Evolutionary conservation across 2,888 invertebrate genomes (phyloP), one percentile per base, ranked within the genome.

Genomic region (Trisateles emortualis): DNA sequence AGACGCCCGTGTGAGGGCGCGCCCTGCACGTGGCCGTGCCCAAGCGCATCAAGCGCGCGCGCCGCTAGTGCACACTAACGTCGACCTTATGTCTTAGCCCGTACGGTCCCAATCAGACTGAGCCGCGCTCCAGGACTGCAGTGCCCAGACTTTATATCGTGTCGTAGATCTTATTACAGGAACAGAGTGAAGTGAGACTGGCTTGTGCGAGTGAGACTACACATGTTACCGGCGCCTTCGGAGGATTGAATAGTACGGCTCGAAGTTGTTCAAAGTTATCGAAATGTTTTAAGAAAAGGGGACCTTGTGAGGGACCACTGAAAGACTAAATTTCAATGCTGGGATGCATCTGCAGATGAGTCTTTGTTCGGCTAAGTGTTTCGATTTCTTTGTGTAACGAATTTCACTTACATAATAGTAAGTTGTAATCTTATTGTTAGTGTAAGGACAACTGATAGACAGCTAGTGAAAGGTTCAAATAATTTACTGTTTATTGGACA

Each of bases 1-100:
- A 96, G 88, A 96, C 96, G 84, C 95, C 96, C 66, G 96, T 96
- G 85, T 96, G 95, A 96, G 90, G 86, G 52, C 86, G 83, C 79
- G 87, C 89, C 51, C 51, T 84, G 83, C 88, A 85, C 81, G 81
- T 82, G 47, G 83, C 85, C 70, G 84, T 84, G 68, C 77, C 84
- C n/a, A n/a, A n/a, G 51, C 78, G 67, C 52, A 84, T 78, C 76
- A 79, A 78, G 78, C 74, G 52, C 50, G 51, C 36, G 41, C 54
- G 38, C 29, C 59, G 66, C 60, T 52, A 58, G 64, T 35, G 63
- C 54, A 14, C 26, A 14, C 29, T 8, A 8, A 4, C 26, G 5
- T 4, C 26, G 8, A 4, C 8, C 26, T 8, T 8, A 26, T 8
- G 9, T 26, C 26, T 1, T 1, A 4, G 1, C 26, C 3, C 26